phyloP scores from a whole-genome alignment of 2,113 vertebrate genomes.

The Corvus moneduloides region DNA sequence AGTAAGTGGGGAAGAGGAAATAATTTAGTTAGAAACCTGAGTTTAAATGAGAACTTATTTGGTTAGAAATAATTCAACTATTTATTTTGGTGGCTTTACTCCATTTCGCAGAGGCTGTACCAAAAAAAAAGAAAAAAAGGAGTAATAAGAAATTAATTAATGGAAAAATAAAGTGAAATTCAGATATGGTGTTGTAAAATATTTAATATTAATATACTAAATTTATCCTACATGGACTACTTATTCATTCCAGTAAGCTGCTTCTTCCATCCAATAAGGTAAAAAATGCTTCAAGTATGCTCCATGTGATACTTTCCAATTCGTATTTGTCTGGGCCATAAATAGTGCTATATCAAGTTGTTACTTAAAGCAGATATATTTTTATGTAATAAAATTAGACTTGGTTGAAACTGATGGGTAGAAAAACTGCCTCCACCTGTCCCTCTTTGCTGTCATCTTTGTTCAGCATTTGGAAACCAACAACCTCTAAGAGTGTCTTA shows the following conservation, averaged over 20 bases:
- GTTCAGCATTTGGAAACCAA: neutral
- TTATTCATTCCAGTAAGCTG: neutral
- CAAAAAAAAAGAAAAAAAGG: neutral
- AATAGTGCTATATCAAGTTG: neutral
- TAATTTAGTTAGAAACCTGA: neutral
- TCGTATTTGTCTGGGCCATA: neutral
- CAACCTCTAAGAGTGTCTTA: neutral
- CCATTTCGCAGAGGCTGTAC: neutral
- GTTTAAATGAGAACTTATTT: neutral
- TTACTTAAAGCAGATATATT: neutral
- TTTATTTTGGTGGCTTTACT: neutral
- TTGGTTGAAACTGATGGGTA: neutral
- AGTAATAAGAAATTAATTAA: neutral
- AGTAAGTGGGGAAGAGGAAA: neutral
- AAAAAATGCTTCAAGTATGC: no score
- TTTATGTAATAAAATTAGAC: neutral
- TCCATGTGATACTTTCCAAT: neutral
- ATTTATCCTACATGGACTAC: neutral
- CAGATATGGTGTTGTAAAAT: neutral
- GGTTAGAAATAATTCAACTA: neutral
- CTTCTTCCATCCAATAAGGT: neutral
- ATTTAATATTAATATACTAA: neutral
- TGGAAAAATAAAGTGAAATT: neutral
- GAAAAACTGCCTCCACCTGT: neutral
- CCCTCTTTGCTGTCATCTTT: neutral